phyloP scores from a whole-genome alignment of 2,113 vertebrate species.

The Oryzias javanicus region DNA sequence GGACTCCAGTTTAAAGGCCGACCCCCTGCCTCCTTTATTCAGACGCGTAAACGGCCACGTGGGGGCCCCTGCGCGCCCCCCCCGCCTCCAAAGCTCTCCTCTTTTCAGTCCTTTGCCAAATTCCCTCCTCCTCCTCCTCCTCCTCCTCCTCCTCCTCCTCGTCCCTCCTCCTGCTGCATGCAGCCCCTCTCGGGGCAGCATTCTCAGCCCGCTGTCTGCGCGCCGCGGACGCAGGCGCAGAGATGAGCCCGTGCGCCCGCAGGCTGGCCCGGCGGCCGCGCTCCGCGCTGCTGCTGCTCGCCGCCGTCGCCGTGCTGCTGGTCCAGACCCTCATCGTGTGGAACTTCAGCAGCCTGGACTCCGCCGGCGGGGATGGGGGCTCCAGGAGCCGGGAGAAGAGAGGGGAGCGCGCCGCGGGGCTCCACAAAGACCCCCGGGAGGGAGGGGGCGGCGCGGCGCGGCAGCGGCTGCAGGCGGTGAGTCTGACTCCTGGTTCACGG shows the following conservation, averaged over 20 bases:
- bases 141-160: slow-evolving; percentile 18
- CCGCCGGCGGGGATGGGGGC: slow-evolving; percentile 76
- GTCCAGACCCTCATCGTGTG: slow-evolving; percentile 94
- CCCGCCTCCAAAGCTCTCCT: slow-evolving; percentile 46
- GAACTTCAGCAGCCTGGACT: slow-evolving; percentile 95
- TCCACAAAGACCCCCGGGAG: slow-evolving; percentile 71
- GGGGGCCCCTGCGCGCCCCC: slow-evolving; percentile 46
- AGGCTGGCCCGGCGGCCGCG: slow-evolving; percentile 87
- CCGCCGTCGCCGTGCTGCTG: slow-evolving; percentile 87
- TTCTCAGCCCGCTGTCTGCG: slow-evolving; percentile 65
- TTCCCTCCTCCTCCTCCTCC: slow-evolving; percentile 24
- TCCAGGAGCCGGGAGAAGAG: slow-evolving; percentile 74
- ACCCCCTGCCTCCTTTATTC: slow-evolving; percentile 1
- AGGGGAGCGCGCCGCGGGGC: slow-evolving; percentile 67
- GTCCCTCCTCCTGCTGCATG: slow-evolving; percentile 39
- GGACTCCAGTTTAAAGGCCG: slow-evolving; percentile 3
- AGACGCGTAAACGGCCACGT: slow-evolving; percentile 34
- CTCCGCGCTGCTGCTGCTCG: slow-evolving; percentile 85
- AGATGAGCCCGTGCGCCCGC: slow-evolving; percentile 87
- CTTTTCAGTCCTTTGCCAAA: slow-evolving; percentile 55
- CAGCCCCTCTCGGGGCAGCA: slow-evolving; percentile 38
- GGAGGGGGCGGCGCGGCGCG: slow-evolving; percentile 63
- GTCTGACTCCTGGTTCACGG: slow-evolving; percentile 16
- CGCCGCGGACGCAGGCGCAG: slow-evolving; percentile 62
- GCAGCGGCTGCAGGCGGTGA: slow-evolving; percentile 73